Evolutionary conservation across 1,140 invertebrate genomes (phyloP).

Genomic region (Eueides isabella): DNA sequence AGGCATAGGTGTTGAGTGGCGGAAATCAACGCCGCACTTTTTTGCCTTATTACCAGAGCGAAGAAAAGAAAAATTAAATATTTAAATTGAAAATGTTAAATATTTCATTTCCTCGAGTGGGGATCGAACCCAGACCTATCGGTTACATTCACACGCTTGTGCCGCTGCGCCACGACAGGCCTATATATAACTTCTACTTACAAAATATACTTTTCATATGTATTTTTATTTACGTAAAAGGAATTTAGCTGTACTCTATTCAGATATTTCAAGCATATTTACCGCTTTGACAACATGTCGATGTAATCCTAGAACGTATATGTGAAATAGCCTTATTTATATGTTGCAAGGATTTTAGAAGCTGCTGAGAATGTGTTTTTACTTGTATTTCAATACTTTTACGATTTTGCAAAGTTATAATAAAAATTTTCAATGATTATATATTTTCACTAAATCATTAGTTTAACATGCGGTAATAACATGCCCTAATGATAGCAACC

Average conservation of each 20-base stretch:
- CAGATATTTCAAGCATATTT: background rate
- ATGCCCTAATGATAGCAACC: background rate
- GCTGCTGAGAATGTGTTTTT: background rate
- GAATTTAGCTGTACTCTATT: background rate
- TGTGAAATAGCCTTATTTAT: conserved; percentile 1
- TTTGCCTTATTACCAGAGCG: no score
- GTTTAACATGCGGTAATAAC: background rate
- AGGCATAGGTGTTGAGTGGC: no score
- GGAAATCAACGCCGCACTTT: no score
- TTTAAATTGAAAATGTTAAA: no score
- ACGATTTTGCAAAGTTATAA: background rate
- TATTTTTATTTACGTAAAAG: background rate
- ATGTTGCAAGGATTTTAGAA: background rate
- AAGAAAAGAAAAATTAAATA: no score
- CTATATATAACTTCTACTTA: background rate
- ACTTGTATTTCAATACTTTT: background rate
- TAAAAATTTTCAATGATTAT: no score
- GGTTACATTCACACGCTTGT: no score
- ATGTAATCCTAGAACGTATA: background rate
- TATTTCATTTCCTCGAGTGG: no score
- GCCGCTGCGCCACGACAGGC: no score
- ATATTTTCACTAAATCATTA: no score
- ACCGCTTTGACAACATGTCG: background rate
- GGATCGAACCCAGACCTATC: no score
- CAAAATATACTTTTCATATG: background rate